Conservation (phyloP, 2,888 invertebrate species). For the Hyles lineata region DNA sequence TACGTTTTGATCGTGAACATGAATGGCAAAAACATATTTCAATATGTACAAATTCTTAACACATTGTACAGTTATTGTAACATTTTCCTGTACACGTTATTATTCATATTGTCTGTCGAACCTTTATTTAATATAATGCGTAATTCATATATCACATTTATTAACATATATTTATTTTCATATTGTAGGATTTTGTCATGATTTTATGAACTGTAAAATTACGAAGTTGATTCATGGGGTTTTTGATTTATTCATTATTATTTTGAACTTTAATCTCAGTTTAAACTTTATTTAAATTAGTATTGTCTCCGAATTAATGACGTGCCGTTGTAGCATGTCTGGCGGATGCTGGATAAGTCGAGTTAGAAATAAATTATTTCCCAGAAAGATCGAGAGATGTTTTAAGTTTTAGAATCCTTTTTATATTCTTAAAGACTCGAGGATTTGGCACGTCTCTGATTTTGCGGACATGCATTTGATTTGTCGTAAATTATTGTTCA, state of each 20-base stretch:
- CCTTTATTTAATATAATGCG: background rate
- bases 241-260: no score
- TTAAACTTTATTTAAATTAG: background rate
- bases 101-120: constrained; percentile 4
- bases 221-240: background rate
- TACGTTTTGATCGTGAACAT: background rate
- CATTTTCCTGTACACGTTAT: constrained; percentile 12
- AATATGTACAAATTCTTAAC: constrained; percentile 6
- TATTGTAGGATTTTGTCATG: background rate
- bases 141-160: background rate
- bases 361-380: background rate
- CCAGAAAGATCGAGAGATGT: background rate
- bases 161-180: background rate
- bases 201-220: background rate
- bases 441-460: no score
- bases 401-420: background rate
- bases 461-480: no score
- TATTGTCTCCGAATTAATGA: background rate
- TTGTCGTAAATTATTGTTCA: no score
- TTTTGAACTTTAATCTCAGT: no score
- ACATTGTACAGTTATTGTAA: background rate
- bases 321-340: background rate
- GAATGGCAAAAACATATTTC: background rate
- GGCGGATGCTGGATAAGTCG: background rate
- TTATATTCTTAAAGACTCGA: background rate